Conservation (phyloP, 2,113 vertebrate genomes). For the Megaptera novaeangliae region DNA sequence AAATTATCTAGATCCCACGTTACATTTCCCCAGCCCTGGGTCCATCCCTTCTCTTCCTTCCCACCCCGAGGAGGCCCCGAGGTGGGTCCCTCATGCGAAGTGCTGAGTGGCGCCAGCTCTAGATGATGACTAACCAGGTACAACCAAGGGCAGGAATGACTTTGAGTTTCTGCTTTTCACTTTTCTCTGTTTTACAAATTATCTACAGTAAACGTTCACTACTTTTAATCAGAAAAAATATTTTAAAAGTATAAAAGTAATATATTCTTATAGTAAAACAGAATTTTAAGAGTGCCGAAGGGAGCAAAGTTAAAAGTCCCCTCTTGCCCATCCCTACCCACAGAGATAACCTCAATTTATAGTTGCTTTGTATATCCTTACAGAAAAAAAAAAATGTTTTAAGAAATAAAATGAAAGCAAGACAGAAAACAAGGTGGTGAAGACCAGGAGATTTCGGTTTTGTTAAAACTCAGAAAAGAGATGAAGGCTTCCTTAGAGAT, state of each 20-base stretch:
- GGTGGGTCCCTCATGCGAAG: background rate
- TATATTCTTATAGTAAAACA: background rate
- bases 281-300: background rate
- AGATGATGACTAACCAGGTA: rapidly evolving
- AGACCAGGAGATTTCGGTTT: background rate
- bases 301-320: background rate
- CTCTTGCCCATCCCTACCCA: background rate
- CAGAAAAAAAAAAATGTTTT: background rate
- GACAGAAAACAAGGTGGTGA: background rate
- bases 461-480: conserved; percentile 29
- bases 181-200: background rate
- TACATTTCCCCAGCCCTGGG: background rate
- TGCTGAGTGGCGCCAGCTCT: rapidly evolving
- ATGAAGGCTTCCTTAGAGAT: background rate
- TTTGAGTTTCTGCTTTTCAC: background rate
- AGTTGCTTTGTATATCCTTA: background rate
- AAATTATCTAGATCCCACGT: background rate
- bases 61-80: rapidly evolving
- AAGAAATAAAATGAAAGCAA: background rate
- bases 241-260: background rate
- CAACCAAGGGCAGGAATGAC: background rate
- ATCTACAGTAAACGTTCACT: background rate
- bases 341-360: background rate
- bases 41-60: background rate
- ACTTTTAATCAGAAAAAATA: background rate